Evolutionary conservation across 2,888 invertebrate species (phyloP), one percentile per base, ranked within the genome.

Genomic region (Syrista parreyssii): DNA sequence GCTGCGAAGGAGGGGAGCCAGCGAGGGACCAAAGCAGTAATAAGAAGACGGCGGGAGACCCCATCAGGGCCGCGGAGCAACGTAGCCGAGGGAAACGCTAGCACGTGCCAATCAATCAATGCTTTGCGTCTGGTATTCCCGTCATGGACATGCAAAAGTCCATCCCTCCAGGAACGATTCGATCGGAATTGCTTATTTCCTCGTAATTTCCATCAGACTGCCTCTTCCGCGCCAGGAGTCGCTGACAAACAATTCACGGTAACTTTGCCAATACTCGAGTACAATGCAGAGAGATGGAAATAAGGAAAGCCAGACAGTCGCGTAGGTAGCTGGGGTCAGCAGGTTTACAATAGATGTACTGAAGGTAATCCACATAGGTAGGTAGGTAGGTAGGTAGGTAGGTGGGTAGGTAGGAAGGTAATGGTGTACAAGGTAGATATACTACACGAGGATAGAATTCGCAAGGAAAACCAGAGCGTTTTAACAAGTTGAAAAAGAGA

Each of bases 61-160:
- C 23, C 23, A 9, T 1, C 15, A 15, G 55, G 32, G 15, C 71
- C n/a, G 71, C 31, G 71, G 71, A 71, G 32, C n/a, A 9, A 31
- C 12, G 71, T 23, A 55, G 23, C 55, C 55, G 0, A 9, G 55
- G 23, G 23, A 30, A 71, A 33, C 71, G 23, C 31, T 12, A 12
- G 71, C 71, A 33, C 71, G 32, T 23, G 71, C 71, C 71, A 12
- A 71, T 71, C 71, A 71, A 31, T 71, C 71, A 71, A 71, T 31
- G 15, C 71, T 71, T 71, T 71, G 71, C 32, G 71, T 33, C 55
- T 23, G 71, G 12, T 23, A 30, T 4, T 12, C 33, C 6, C 12
- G 33, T 33, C 31, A 12, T 31, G 32, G 31, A 32, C 71, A 6
- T 12, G 71, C 71, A 32, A 71, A 31, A 30, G 33, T 55, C 55